Evolutionary conservation across 1,140 invertebrate genomes (phyloP).

Genomic region (Lordiphosa collinella): DNA sequence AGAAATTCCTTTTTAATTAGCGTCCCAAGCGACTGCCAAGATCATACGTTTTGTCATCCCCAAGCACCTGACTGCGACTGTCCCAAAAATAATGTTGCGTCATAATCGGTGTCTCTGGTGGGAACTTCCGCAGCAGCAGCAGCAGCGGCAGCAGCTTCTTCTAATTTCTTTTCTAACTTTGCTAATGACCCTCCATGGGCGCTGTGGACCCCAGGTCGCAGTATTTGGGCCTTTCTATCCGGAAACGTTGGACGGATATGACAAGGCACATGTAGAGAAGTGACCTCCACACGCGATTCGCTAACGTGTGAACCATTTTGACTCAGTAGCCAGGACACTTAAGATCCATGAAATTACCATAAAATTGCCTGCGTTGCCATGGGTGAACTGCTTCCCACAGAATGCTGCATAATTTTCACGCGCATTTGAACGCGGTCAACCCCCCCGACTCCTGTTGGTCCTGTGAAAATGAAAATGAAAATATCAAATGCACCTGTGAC

Average conservation of each 20-base stretch:
- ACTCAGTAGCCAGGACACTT: constrained; percentile 14
- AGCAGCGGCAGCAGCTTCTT: constrained; percentile 8
- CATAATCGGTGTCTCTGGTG: constrained; percentile 61
- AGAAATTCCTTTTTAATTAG: constrained; percentile 75
- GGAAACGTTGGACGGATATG: constrained; percentile 62
- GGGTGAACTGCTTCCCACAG: constrained; percentile 52
- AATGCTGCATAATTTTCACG: constrained; percentile 65
- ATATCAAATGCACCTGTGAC: constrained; percentile 21
- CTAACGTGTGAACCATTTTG: constrained; percentile 51
- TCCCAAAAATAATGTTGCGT: constrained; percentile 67
- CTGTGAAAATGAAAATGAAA: constrained; percentile 31
- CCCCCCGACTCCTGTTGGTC: constrained; percentile 23
- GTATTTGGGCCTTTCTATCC: constrained; percentile 63
- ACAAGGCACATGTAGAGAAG: constrained; percentile 34
- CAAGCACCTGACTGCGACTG: constrained; percentile 33
- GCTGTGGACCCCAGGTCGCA: constrained; percentile 8
- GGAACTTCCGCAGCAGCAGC: constrained; percentile 59
- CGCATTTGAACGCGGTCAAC: constrained; percentile 37
- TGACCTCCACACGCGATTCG: constrained; percentile 19
- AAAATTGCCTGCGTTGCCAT: constrained; percentile 30
- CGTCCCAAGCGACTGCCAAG: constrained; percentile 35
- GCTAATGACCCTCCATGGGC: constrained; percentile 48
- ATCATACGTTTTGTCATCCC: constrained; percentile 4
- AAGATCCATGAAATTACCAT: constrained; percentile 56
- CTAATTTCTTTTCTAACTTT: constrained; percentile 35